Evolutionary conservation across 2,113 vertebrate species (phyloP).

Genomic region (Pelecanus crispus): DNA sequence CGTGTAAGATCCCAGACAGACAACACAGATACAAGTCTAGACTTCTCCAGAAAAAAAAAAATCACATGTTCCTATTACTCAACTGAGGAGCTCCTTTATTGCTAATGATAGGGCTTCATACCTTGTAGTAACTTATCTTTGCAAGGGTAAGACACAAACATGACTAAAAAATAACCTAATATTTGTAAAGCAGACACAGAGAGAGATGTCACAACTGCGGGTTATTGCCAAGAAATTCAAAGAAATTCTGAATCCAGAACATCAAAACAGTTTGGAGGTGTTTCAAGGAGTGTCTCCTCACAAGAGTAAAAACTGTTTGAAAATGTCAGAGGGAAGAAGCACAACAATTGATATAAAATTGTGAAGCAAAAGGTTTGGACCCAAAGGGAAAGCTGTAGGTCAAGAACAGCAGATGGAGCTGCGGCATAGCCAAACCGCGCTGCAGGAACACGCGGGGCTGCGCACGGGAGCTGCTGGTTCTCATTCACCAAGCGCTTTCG

Average conservation of each 20-base stretch:
- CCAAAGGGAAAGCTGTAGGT: fast-evolving
- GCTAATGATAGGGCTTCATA: neutral
- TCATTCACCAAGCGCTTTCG: neutral
- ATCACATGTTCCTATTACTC: neutral
- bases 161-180: neutral
- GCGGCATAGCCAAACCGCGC: neutral
- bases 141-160: neutral
- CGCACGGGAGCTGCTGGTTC: neutral
- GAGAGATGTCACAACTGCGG: neutral
- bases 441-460: fast-evolving
- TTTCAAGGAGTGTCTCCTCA: neutral
- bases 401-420: conserved; percentile 38
- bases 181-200: neutral
- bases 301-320: neutral
- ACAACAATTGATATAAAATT: neutral
- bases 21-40: neutral
- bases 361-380: neutral
- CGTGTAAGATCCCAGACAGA: fast-evolving
- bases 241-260: neutral
- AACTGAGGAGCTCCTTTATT: neutral
- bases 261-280: neutral
- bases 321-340: neutral
- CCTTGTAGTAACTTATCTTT: neutral
- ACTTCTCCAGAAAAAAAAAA: neutral
- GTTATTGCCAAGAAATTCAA: neutral